A percentile compares a stretch with the other conserved stretches of the same genome.
Evolutionary conservation across 2,113 vertebrate species (phyloP).

Genomic region (Rattus norvegicus): GRCr8 NC_086022.1:113049501-113050000

Average conservation of each 20-base stretch:
- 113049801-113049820: neutral
- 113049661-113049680: neutral
- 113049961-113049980: neutral
- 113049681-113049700: neutral
- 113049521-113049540: no score
- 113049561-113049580: neutral
- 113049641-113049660: neutral
- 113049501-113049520: no score
- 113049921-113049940: neutral
- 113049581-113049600: neutral
- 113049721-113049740: neutral
- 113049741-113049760: neutral
- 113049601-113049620: neutral
- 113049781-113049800: neutral
- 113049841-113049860: neutral
- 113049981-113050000: neutral
- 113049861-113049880: neutral
- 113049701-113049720: neutral
- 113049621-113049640: neutral
- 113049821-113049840: neutral
- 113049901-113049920: neutral
- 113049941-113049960: neutral
- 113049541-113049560: neutral
- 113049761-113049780: neutral
- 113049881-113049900: neutral